A percentile compares a stretch with the other conserved stretches of the same genome.
phyloP scores from a whole-genome alignment of 2,113 vertebrate species.

The Microcebus murinus region DNA sequence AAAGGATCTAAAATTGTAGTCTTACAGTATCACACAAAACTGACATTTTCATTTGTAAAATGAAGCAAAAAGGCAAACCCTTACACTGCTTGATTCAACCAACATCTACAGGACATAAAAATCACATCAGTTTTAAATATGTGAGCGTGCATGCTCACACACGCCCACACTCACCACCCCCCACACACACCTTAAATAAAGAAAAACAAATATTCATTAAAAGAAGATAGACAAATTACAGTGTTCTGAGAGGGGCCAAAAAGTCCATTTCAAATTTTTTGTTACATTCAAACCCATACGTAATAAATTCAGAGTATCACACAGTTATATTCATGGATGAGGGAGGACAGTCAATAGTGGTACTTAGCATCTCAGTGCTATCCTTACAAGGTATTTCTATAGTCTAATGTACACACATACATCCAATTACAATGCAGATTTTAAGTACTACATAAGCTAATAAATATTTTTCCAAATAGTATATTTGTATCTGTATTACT shows the following conservation, averaged over 20 bases:
- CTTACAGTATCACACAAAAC: slow-evolving; percentile 80
- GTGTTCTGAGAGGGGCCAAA: not conserved
- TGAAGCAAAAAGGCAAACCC: slow-evolving; percentile 79
- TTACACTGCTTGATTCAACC: slow-evolving; percentile 77
- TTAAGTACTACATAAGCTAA: slow-evolving; percentile 66
- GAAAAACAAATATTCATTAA: not conserved
- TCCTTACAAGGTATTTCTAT: not conserved
- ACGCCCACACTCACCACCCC: not conserved
- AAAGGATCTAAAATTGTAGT: slow-evolving; percentile 78
- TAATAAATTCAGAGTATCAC: slow-evolving; percentile 59
- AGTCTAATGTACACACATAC: not conserved
- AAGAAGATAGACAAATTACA: not conserved
- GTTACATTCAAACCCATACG: slow-evolving; percentile 63
- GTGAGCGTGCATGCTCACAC: too few species aligned
- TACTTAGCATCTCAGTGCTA: slow-evolving; percentile 60
- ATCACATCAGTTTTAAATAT: slow-evolving; percentile 38
- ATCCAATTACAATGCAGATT: not conserved
- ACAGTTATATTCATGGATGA: slow-evolving; percentile 3
- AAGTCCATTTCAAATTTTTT: slow-evolving; percentile 56
- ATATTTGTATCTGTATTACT: slow-evolving; percentile 15
- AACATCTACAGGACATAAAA: slow-evolving; percentile 78
- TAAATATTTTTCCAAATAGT: slow-evolving; percentile 68
- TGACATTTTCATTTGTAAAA: slow-evolving; percentile 78
- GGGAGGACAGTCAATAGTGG: slow-evolving; percentile 71
- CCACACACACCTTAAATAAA: not conserved